Conservation (phyloP, 2,888 invertebrate species). For the Hemicrepidius hirtus region DNA sequence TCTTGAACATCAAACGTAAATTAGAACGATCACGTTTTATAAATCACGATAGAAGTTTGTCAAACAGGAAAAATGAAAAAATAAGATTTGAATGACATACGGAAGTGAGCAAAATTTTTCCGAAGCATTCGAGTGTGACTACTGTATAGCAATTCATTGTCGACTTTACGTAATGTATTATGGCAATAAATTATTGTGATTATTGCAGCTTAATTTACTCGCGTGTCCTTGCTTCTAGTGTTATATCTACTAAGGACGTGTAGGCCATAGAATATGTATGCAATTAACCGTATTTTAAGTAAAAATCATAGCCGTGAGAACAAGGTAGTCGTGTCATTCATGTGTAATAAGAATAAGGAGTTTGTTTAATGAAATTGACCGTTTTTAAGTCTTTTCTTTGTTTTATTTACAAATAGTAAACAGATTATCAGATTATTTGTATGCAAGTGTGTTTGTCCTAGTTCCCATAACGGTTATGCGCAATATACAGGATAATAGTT, state of each 20-base stretch:
- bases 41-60: no score
- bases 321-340: constrained; percentile 31
- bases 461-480: neutral
- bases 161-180: constrained; percentile 24
- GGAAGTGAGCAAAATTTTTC: constrained; percentile 19
- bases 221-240: constrained; percentile 30
- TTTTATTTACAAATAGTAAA: no score
- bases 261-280: constrained; percentile 14
- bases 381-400: no score
- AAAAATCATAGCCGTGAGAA: constrained; percentile 37
- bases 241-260: constrained; percentile 32
- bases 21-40: no score
- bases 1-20: no score
- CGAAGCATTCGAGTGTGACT: constrained; percentile 20
- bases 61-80: no score
- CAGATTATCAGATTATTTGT: constrained; percentile 2
- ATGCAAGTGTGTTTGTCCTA: neutral
- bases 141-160: constrained; percentile 19
- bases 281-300: constrained; percentile 41
- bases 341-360: constrained; percentile 16
- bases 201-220: constrained; percentile 26
- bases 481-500: no score
- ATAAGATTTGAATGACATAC: neutral
- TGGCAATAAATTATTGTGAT: constrained; percentile 30
- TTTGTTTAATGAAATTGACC: constrained; percentile 13